These are phyloP conservation scores for Indri indri DNA, from an alignment of 2,113 vertebrate species.

Conservation along the genomic window DNA sequence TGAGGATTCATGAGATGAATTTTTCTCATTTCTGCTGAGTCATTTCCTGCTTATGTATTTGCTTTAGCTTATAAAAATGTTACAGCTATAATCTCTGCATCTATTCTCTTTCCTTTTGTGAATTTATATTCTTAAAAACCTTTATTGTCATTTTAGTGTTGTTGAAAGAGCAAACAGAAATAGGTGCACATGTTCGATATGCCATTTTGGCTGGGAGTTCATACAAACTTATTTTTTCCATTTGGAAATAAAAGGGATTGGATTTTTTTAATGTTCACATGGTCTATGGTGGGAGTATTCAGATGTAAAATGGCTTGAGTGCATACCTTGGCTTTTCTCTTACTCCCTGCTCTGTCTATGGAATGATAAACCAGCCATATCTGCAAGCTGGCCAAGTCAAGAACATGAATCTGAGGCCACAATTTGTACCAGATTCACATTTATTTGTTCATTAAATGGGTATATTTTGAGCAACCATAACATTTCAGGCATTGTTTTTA, in stretches of 20 bases:
- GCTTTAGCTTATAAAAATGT: constrained; percentile 14
- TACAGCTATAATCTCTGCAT: neutral
- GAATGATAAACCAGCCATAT: neutral
- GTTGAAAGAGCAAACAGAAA: neutral
- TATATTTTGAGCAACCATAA: neutral
- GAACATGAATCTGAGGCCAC: neutral
- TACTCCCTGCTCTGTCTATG: neutral
- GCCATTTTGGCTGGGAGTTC: neutral
- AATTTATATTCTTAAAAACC: neutral
- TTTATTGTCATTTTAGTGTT: neutral
- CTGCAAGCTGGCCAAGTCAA: neutral
- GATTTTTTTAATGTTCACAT: neutral
- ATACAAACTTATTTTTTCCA: constrained; percentile 5
- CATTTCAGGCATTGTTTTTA: neutral
- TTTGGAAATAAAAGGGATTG: constrained; percentile 9
- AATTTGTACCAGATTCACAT: neutral
- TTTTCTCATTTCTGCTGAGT: neutral
- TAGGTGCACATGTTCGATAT: neutral
- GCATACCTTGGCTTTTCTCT: neutral
- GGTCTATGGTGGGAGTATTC: neutral
- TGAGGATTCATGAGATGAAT: neutral
- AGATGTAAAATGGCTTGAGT: neutral
- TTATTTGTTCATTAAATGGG: neutral
- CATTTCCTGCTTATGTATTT: constrained; percentile 14
- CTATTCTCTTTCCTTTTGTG: neutral